Evolutionary conservation across 2,113 vertebrate genomes (phyloP), one percentile per base, ranked within the genome.

Genomic region (Anser brachyrhynchus): DNA sequence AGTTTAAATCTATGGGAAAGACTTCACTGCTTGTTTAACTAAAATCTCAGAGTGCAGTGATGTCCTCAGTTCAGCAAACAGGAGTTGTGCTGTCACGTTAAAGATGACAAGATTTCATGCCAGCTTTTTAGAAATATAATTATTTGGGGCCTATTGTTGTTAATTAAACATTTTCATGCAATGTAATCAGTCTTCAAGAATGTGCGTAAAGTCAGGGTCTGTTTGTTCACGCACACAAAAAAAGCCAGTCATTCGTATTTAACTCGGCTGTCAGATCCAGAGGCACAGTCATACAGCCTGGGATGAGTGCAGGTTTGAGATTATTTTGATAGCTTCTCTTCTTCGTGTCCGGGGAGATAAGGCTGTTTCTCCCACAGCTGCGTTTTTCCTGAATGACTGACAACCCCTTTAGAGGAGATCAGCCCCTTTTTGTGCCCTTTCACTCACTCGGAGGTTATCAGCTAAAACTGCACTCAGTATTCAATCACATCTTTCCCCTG

Each of bases 401-500:
- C 96, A 89, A 86, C 54, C 92, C 72, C 93, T 96, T 95, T 95
- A 92, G 92, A 95, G 88, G 76, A 96, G 87, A 95, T 95, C 94
- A 96, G 61, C 96, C 94, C 83, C 85, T 95, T 88, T 96, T 92
- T 95, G 72, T 66, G 92, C 90, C 96, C 97, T 97, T 93, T 96
- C 93, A 95, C 90, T 96, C 85, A 84, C 65, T 92, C 10, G 3
- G 92, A 97, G 92, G 95, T 97, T 97, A 98, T 97, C 97, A 95
- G 97, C 97, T 94, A 86, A 89, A 96, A 96, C 96, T 78, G 81
- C 94, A 95, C 89, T 95, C 96, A 90, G 90, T 90, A 73, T 96
- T 97, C 97, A 97, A 93, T 92, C 96, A 96, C 93, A 75, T 95
- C 91, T 94, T 97, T 97, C 97, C 96, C 96, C 94, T 91, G 91